Conservation (phyloP, 1,140 invertebrate genomes). For the Aricia agestis region DNA sequence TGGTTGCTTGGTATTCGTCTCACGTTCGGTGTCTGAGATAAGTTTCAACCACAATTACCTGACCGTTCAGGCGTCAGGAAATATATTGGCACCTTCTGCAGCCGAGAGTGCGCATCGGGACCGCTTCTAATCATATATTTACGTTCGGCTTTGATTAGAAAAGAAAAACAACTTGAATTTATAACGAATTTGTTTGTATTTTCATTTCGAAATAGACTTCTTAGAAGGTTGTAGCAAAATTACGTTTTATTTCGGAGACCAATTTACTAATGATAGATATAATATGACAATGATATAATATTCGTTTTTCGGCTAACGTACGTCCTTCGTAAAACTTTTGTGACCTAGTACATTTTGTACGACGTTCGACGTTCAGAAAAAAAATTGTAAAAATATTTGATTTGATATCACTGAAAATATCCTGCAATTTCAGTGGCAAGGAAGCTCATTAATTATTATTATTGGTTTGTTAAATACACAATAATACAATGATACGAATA, state of each 20-base stretch:
- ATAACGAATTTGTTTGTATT: conserved; percentile 19
- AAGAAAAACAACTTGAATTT: conserved; percentile 15
- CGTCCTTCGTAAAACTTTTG: no score
- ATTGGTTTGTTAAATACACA: no score
- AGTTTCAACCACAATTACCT: conserved; percentile 74
- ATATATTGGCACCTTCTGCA: conserved; percentile 70
- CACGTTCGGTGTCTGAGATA: conserved; percentile 68
- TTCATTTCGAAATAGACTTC: neutral
- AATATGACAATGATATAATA: no score
- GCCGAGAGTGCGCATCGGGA: conserved; percentile 21
- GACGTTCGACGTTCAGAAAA: no score
- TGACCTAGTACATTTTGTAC: no score
- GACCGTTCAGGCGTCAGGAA: conserved; percentile 71
- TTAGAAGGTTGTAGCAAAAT: neutral
- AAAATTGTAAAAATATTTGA: no score
- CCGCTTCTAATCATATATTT: conserved; percentile 47
- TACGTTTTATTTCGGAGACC: neutral
- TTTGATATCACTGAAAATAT: no score
- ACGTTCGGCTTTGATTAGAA: conserved; percentile 52
- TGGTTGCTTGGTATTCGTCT: conserved; percentile 58
- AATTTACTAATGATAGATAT: no score
- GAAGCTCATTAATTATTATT: no score
- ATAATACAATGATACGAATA: no score
- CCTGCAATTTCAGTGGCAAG: no score
- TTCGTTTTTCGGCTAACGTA: no score